These are phyloP conservation scores for Andrena praecox DNA, from an alignment of 2,888 invertebrate species.

Conservation along the genomic window DNA sequence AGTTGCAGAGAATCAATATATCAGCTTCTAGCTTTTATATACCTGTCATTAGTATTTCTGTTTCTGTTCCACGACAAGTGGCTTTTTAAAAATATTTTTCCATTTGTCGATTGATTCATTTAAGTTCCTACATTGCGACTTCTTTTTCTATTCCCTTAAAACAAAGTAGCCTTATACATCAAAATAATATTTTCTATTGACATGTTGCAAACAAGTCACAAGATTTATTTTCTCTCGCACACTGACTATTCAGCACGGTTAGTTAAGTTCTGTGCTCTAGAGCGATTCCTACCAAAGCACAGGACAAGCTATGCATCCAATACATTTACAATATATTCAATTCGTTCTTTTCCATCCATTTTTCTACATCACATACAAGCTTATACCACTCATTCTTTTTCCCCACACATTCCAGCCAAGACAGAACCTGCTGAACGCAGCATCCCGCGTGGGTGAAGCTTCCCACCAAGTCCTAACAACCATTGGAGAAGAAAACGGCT, in stretches of 20 bases:
- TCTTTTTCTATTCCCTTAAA: background rate
- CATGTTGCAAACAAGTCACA: background rate
- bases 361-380: background rate
- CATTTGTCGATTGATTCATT: background rate
- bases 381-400: conserved; percentile 3
- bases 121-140: background rate
- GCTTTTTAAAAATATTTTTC: conserved; percentile 22
- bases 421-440: conserved; percentile 97
- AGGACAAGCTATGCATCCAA: too few relatives aligned
- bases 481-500: conserved; percentile 96
- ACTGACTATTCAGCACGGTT: background rate
- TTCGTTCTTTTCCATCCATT: background rate
- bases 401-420: conserved; percentile 88
- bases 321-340: too few relatives aligned
- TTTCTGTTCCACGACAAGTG: background rate
- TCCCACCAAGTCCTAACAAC: conserved; percentile 97
- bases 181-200: background rate
- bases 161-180: background rate
- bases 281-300: background rate
- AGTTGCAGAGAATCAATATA: conserved; percentile 3
- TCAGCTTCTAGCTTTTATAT: background rate
- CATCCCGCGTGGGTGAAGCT: conserved; percentile 98
- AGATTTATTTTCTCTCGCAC: conserved; percentile 1
- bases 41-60: background rate
- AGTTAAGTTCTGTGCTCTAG: background rate